These are phyloP conservation scores for Hypercompe scribonia DNA, from an alignment of 2,888 invertebrate genomes.

Conservation along the genomic window DNA sequence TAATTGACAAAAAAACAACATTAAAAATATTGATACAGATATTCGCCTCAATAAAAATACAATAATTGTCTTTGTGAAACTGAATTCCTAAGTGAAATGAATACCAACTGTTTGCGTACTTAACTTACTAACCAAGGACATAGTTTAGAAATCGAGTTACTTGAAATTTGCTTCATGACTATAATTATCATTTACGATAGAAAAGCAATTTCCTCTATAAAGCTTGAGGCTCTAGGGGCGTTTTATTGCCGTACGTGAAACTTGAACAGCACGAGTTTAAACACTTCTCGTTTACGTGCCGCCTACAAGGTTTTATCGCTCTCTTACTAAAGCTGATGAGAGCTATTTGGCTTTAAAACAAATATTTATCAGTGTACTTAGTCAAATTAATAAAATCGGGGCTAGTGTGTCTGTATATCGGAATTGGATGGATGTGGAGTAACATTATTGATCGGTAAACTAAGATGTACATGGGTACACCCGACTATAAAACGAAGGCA, in stretches of 20 bases:
- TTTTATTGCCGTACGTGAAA: slow-evolving; percentile 44
- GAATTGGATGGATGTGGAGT: not conserved
- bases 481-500: too few relatives aligned
- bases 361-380: not conserved
- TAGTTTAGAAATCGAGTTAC: slow-evolving; percentile 58
- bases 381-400: not conserved
- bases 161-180: slow-evolving; percentile 56
- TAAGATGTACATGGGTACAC: not conserved
- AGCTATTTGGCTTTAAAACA: not conserved
- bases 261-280: slow-evolving; percentile 44
- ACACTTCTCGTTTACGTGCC: slow-evolving; percentile 24
- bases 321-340: not conserved
- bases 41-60: not conserved
- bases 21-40: not conserved
- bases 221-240: slow-evolving; percentile 44
- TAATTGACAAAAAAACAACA: too few relatives aligned
- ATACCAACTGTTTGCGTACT: not conserved
- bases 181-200: slow-evolving; percentile 68
- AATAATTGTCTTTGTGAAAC: not conserved
- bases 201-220: slow-evolving; percentile 67
- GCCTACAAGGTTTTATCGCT: slow-evolving; percentile 1
- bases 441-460: not conserved
- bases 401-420: not conserved
- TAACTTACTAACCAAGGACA: slow-evolving; percentile 47
- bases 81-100: not conserved